Evolutionary conservation across 1,140 invertebrate genomes (phyloP).

Genomic region (Bombyx mori): ASM3026992v2 NC_085116.1:11275501-11276000

Average conservation of each 20-base stretch:
- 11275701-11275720: constrained; percentile 65
- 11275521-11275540: too few species aligned
- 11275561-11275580: constrained; percentile 68
- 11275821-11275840: constrained; percentile 51
- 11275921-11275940: too few species aligned
- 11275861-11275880: constrained; percentile 51
- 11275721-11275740: constrained; percentile 69
- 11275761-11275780: constrained; percentile 60
- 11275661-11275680: constrained; percentile 52
- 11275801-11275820: constrained; percentile 46
- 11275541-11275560: constrained; percentile 46
- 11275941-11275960: too few species aligned
- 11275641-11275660: constrained; percentile 60
- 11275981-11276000: too few species aligned
- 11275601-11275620: constrained; percentile 38
- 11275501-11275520: too few species aligned
- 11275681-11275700: constrained; percentile 64
- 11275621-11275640: constrained; percentile 55
- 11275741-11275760: constrained; percentile 68
- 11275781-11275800: constrained; percentile 66
- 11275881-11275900: constrained; percentile 57
- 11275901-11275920: constrained; percentile 29
- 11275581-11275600: constrained; percentile 66
- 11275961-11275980: too few species aligned
- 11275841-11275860: constrained; percentile 60